A percentile compares a stretch with the other conserved stretches of the same genome.
Evolutionary conservation across 1,140 invertebrate genomes (phyloP).

Genomic region (Aphelenchoides fujianensis): DNA sequence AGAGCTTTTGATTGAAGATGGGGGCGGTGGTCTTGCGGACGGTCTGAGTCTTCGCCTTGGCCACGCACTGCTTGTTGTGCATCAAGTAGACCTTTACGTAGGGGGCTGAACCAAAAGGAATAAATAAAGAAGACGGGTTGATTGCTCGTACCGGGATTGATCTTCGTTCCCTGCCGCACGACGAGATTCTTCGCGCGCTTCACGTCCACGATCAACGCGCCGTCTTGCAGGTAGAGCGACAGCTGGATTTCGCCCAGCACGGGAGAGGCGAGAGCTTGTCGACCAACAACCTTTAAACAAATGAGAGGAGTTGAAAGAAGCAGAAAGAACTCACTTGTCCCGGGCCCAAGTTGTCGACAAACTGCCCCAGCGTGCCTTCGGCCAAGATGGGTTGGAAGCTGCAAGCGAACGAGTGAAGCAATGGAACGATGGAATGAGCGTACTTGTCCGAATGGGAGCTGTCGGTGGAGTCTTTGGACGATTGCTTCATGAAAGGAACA

Average conservation of each 20-base stretch:
- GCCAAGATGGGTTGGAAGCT: conserved; percentile 58
- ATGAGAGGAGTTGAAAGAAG: too few relatives aligned
- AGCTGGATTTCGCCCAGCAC: conserved; percentile 92
- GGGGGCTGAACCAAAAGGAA: conserved; percentile 70
- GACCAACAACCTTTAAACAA: conserved; percentile 83
- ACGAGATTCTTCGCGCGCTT: conserved; percentile 88
- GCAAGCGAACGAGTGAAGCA: conserved; percentile 31
- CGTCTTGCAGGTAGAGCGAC: conserved; percentile 77
- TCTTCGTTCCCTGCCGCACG: conserved; percentile 82
- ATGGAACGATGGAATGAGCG: too few relatives aligned
- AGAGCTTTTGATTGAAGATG: conserved; percentile 88
- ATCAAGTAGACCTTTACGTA: conserved; percentile 99
- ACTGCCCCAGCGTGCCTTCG: conserved; percentile 63
- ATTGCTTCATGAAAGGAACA: conserved; percentile 66
- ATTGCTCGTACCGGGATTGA: conserved; percentile 80
- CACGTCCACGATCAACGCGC: conserved; percentile 94
- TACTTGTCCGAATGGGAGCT: conserved; percentile 68
- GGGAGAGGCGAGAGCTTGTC: conserved; percentile 90
- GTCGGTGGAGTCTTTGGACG: conserved; percentile 72
- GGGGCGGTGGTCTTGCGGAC: conserved; percentile 90
- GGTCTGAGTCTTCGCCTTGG: conserved; percentile 89
- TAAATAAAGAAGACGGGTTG: too few relatives aligned
- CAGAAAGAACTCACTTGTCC: conserved; percentile 51
- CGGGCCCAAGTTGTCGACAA: conserved; percentile 64
- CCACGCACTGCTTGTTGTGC: conserved; percentile 84